These are phyloP conservation scores for Gambusia affinis DNA, from an alignment of 2,113 vertebrate genomes.

Conservation along the genomic window DNA sequence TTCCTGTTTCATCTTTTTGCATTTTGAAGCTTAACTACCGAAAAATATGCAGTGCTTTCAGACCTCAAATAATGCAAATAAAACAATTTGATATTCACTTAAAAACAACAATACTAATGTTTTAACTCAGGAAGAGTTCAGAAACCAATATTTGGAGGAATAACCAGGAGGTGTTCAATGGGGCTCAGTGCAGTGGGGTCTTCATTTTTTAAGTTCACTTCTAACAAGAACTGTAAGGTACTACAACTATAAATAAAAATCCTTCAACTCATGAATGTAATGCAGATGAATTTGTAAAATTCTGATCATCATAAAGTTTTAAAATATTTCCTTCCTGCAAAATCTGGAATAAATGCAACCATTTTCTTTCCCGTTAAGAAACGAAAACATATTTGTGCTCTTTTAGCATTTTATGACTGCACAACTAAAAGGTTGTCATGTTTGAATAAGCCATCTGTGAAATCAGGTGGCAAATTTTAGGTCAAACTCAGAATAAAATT, in stretches of 20 bases:
- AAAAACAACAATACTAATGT: too few species aligned
- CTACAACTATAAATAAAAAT: background rate
- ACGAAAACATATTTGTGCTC: background rate
- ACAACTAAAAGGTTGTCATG: background rate
- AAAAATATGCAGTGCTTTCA: too few species aligned
- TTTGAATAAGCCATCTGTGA: constrained; percentile 28
- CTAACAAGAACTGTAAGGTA: background rate
- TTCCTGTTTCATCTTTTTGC: background rate
- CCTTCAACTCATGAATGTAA: background rate
- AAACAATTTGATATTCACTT: too few species aligned
- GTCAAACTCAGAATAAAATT: background rate
- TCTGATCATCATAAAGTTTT: too few species aligned
- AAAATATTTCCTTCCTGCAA: background rate
- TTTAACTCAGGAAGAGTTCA: too few species aligned
- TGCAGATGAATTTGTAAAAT: background rate
- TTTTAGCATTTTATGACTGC: constrained; percentile 11
- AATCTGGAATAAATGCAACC: background rate
- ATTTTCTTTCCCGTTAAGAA: background rate
- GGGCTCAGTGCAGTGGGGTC: too few species aligned
- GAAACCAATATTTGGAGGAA: too few species aligned
- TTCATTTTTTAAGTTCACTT: background rate
- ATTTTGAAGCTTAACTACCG: background rate
- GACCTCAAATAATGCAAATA: too few species aligned
- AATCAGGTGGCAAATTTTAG: constrained; percentile 21
- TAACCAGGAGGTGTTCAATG: too few species aligned